Base-by-base conservation (phyloP, 2,888 invertebrate species). In the Apodemia zela region DNA sequence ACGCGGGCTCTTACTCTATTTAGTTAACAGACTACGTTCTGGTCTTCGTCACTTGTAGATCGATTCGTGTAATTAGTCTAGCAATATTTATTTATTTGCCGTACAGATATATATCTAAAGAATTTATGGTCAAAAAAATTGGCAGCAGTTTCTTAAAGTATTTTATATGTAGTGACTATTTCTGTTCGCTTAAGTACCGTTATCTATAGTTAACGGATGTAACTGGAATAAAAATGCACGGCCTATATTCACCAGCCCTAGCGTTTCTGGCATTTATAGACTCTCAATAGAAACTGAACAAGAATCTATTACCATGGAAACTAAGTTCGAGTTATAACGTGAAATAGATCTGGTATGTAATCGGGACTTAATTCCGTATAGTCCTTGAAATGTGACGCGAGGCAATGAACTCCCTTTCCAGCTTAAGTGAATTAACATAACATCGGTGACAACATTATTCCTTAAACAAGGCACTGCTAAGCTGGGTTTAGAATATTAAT, bases 371-470 rank as follows among this genome's bases (percentile, higher is more conserved):
- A 47, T 47, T 47, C 17, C n/a, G 17, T 8, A 47, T 17, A 21
- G 60, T 18, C 38, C 60, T 21, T 38, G 38, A 60, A 42, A 60
- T 60, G 60, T 29, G 42, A 60, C 11, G 29, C 25, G 8, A 57
- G 57, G 25, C 54, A 54, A 25, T 25, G 25, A 29, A 35, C 60
- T 60, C 60, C 60, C 29, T 45, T 45, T 45, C 29, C 42, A 8
- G 60, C 38, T 60, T 60, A 60, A 7, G 21, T 60, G 35, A 38
- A 60, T 45, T 60, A 45, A 45, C 60, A 60, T 60, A 60, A 45
- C 45, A 60, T 18, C 21, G 35, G 59, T 13, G 59, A 59, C 17
- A 42, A 42, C 45, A 45, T 21, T 13, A 25, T 21, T 21, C 17
- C 33, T 59, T 47, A 47, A 47, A 47, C 25, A 57, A 57, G 57